Evolutionary conservation across 2,888 invertebrate species (phyloP).

Genomic region (Frankliniella intonsa): DNA sequence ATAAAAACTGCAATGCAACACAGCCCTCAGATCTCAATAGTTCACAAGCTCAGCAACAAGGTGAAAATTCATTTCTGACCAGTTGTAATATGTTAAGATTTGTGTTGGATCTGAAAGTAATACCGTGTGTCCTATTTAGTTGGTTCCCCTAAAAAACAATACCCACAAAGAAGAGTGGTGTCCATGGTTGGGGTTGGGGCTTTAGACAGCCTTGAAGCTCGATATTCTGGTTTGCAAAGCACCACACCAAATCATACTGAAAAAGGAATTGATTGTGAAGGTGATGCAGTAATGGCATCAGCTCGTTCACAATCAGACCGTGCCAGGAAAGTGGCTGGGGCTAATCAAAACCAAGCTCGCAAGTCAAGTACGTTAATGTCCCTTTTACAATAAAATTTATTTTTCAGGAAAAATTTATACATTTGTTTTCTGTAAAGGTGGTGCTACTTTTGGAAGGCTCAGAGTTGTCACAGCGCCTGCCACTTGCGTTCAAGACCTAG

Average conservation of each 20-base stretch:
- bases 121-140: constrained; percentile 21
- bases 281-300: constrained; percentile 55
- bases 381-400: not conserved
- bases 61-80: not conserved
- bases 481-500: constrained; percentile 55
- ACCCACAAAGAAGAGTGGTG: constrained; percentile 46
- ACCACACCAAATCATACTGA: constrained; percentile 36
- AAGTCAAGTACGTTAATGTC: constrained; percentile 37
- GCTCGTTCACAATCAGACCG: constrained; percentile 50
- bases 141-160: constrained; percentile 49
- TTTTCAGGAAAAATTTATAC: not conserved
- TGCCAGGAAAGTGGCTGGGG: constrained; percentile 42
- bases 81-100: not conserved
- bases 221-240: not conserved
- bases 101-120: not conserved
- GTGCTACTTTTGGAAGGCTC: constrained; percentile 67
- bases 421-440: constrained; percentile 39
- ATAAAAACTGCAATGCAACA: constrained; percentile 66
- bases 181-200: constrained; percentile 48
- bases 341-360: constrained; percentile 39
- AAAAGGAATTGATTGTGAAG: constrained; percentile 58
- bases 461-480: constrained; percentile 64
- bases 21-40: constrained; percentile 35
- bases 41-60: constrained; percentile 26
- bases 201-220: constrained; percentile 18